Evolutionary conservation across 2,797 vertebrate species (phyloP).

Genomic region (Chiloscyllium punctatum): DNA sequence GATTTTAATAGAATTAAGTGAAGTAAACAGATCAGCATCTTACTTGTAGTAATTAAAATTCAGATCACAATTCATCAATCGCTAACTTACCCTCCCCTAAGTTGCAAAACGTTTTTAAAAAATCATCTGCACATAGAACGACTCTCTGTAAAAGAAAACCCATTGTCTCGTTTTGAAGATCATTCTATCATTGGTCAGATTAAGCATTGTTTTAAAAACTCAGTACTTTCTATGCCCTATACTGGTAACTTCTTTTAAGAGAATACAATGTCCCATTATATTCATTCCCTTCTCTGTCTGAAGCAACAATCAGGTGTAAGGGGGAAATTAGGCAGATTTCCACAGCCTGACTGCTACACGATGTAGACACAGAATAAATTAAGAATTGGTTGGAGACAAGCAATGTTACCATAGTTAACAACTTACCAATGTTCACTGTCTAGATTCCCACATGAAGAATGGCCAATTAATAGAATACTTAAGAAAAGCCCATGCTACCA

Average conservation of each 20-base stretch:
- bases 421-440: background rate
- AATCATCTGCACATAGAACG: background rate
- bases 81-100: background rate
- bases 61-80: background rate
- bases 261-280: background rate
- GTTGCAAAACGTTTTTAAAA: slow-evolving; percentile 15
- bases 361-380: background rate
- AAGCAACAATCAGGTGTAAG: background rate
- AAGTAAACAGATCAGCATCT: background rate
- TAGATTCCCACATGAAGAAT: background rate
- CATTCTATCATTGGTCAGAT: background rate
- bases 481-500: background rate
- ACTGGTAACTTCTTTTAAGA: background rate
- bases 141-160: background rate
- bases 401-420: background rate
- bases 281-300: background rate
- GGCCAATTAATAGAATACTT: background rate
- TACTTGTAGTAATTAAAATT: background rate
- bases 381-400: background rate
- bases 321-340: background rate
- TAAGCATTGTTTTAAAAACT: background rate
- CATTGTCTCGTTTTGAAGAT: background rate
- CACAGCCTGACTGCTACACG: background rate
- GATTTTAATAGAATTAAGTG: background rate
- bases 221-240: background rate